phyloP scores from a whole-genome alignment of 1,140 invertebrate genomes.

The Trachymyrmex cornetzi region DNA sequence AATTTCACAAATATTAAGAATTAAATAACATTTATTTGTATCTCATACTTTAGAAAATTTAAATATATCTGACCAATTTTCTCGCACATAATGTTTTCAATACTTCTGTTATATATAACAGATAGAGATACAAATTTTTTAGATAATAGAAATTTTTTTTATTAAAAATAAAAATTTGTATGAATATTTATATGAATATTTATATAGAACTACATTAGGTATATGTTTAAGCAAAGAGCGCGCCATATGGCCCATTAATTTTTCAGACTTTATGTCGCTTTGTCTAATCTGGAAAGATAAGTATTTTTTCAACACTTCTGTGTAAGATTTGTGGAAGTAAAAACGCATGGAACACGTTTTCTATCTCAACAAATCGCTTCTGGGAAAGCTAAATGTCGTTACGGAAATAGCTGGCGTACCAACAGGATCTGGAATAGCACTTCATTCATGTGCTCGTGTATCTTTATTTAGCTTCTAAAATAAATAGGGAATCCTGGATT shows the following conservation, averaged over 20 bases:
- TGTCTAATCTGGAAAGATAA: background rate
- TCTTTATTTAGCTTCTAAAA: conserved; percentile 47
- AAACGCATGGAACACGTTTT: conserved; percentile 30
- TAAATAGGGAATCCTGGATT: background rate
- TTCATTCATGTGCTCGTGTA: conserved; percentile 32
- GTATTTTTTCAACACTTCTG: background rate
- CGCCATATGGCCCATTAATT: background rate
- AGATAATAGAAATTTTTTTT: background rate
- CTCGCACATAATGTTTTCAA: background rate
- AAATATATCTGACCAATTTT: background rate
- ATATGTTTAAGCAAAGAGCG: background rate
- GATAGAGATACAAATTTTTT: conserved; percentile 2
- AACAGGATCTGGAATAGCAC: conserved; percentile 4
- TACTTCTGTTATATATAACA: background rate
- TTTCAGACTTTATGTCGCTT: conserved; percentile 6
- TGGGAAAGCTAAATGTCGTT: conserved; percentile 31
- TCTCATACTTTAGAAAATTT: background rate
- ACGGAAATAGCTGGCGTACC: conserved; percentile 38
- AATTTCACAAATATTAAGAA: background rate
- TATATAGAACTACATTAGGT: background rate
- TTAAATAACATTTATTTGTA: background rate
- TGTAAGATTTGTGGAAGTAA: background rate
- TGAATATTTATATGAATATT: background rate
- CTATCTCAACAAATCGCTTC: conserved; percentile 10
- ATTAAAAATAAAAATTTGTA: background rate